Conservation (phyloP, 2,888 invertebrate species). For the Eurois occulta region DNA sequence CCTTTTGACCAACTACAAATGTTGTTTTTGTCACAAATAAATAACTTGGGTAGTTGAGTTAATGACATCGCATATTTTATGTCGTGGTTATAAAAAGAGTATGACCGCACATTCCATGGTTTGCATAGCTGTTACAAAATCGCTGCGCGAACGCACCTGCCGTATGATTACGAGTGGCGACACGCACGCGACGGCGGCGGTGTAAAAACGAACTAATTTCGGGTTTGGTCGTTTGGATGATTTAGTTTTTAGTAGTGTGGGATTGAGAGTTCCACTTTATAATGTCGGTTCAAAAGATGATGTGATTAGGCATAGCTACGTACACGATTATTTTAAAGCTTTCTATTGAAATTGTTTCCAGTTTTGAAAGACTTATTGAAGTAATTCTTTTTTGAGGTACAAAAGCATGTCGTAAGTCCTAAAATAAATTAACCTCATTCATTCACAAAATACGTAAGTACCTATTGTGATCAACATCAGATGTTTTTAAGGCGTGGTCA, state of each 20-base stretch:
- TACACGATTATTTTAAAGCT: constrained; percentile 10
- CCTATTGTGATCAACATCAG: constrained; percentile 23
- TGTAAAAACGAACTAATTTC: constrained; percentile 61
- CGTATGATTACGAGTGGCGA: constrained; percentile 60
- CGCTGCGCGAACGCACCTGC: constrained; percentile 62
- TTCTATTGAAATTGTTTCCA: background rate
- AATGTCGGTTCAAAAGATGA: constrained; percentile 28
- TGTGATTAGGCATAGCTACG: constrained; percentile 17
- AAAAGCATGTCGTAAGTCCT: constrained; percentile 1
- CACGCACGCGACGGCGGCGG: constrained; percentile 58
- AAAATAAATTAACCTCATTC: constrained; percentile 30
- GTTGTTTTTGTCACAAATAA: constrained; percentile 39
- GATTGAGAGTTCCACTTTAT: constrained; percentile 40
- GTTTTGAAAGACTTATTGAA: background rate
- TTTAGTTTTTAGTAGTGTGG: constrained; percentile 46
- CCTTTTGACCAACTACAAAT: constrained; percentile 45
- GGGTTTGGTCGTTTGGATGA: constrained; percentile 46
- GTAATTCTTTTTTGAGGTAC: background rate
- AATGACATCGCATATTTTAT: constrained; percentile 60
- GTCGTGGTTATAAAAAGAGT: constrained; percentile 52
- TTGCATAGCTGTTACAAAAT: constrained; percentile 66
- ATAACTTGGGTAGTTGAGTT: constrained; percentile 35
- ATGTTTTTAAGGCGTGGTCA: constrained; percentile 47
- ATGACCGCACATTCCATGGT: constrained; percentile 65
- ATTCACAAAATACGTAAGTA: constrained; percentile 16